A percentile compares a stretch with the other conserved stretches of the same genome.
phyloP scores from a whole-genome alignment of 2,797 vertebrate species.

The Crocidura indochinensis region DNA sequence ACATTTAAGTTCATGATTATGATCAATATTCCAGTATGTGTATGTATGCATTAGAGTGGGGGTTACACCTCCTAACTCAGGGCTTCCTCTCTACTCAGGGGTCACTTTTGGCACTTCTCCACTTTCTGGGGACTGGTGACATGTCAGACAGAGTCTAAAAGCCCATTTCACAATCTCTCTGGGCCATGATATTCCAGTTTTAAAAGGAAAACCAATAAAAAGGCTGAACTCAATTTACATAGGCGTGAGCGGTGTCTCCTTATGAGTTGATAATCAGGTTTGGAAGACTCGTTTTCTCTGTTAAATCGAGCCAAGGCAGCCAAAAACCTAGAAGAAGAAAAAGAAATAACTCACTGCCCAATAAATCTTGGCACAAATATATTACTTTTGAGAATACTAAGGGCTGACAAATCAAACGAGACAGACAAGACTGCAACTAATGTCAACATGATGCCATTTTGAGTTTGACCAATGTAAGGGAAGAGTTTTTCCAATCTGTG shows the following conservation, averaged over 20 bases:
- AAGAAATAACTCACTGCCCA: constrained; percentile 2
- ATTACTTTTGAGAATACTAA: neutral
- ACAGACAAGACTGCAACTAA: neutral
- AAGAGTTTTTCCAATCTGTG: neutral
- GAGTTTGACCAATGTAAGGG: neutral
- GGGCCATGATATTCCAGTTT: neutral
- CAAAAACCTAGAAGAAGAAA: constrained; percentile 59
- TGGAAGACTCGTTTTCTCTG: neutral
- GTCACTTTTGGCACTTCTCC: too few species aligned
- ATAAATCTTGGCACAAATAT: neutral
- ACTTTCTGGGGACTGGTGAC: too few species aligned
- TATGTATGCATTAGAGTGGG: too few species aligned
- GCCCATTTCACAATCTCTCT: too few species aligned
- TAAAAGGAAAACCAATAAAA: constrained; percentile 2
- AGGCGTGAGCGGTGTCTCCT: neutral
- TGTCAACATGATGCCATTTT: neutral
- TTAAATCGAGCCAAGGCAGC: neutral
- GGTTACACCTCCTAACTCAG: too few species aligned
- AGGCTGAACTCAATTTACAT: constrained; percentile 67
- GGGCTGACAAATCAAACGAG: neutral
- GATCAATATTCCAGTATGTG: constrained; percentile 2
- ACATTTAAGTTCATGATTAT: neutral
- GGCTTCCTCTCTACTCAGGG: too few species aligned
- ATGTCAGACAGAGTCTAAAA: too few species aligned
- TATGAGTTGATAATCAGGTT: accelerated